These are phyloP conservation scores for Xyrauchen texanus DNA, from an alignment of 2,113 vertebrate genomes.

Conservation along the genomic window DNA sequence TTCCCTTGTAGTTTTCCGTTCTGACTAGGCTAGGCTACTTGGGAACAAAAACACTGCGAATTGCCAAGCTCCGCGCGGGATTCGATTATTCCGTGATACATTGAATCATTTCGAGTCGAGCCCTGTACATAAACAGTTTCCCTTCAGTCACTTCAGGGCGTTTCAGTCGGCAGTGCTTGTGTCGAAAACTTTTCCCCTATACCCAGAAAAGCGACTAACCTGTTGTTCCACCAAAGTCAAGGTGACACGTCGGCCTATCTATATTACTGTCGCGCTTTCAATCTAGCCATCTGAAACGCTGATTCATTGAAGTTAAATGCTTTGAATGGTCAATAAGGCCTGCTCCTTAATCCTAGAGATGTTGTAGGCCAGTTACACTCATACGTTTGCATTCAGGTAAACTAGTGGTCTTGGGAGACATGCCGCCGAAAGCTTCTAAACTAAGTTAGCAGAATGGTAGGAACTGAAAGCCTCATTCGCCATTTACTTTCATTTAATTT, in stretches of 20 bases:
- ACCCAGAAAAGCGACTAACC: background rate
- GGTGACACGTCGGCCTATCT: background rate
- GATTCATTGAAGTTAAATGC: background rate
- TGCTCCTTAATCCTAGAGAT: slow-evolving; percentile 22
- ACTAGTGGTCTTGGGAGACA: no score
- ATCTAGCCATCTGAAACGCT: background rate
- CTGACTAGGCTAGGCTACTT: no score
- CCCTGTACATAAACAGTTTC: background rate
- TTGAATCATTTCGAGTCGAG: background rate
- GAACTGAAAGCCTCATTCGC: no score
- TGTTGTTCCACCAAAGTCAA: slow-evolving; percentile 22
- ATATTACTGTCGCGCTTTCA: background rate
- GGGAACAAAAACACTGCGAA: no score
- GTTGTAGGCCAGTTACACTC: background rate
- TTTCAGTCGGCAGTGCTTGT: background rate
- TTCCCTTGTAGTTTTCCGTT: no score
- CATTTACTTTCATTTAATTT: no score
- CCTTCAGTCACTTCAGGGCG: background rate
- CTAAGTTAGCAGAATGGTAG: no score
- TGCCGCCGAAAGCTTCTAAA: no score
- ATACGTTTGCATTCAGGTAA: no score
- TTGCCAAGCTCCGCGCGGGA: background rate
- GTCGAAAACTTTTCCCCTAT: slow-evolving; percentile 17
- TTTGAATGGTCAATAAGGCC: background rate
- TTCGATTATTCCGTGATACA: background rate